These are phyloP conservation scores for Cygnus olor DNA, from an alignment of 2,797 vertebrate genomes.

Conservation along the genomic window DNA sequence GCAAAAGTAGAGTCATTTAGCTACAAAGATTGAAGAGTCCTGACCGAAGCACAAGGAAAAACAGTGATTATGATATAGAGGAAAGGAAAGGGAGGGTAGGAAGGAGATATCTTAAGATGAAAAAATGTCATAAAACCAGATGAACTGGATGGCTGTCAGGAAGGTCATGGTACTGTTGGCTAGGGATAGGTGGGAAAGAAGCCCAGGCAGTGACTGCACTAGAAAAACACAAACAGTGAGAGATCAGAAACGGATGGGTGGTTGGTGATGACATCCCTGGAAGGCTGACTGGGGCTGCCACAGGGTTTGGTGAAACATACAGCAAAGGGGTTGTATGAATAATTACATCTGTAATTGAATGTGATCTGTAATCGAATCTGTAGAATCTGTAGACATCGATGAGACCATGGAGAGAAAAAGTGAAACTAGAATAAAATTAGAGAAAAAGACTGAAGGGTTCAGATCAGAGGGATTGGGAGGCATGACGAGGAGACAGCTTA, in stretches of 20 bases:
- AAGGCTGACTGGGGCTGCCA: not conserved
- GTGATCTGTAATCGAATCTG: no score
- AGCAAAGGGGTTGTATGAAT: not conserved
- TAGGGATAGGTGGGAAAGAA: not conserved
- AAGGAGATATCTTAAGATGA: not conserved
- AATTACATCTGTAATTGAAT: no score
- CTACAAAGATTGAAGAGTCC: not conserved
- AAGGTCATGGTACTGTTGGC: not conserved
- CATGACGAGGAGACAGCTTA: not conserved
- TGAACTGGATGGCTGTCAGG: not conserved
- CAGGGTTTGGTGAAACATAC: not conserved
- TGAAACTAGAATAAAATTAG: not conserved
- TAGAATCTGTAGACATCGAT: not conserved
- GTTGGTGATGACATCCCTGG: not conserved
- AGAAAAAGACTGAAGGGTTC: not conserved
- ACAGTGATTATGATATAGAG: not conserved
- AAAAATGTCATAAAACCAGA: not conserved
- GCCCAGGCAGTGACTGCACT: not conserved
- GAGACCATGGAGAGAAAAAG: fast-evolving
- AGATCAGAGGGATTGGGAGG: not conserved
- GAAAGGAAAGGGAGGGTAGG: not conserved
- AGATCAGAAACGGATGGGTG: not conserved
- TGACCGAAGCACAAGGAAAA: not conserved
- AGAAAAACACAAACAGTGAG: not conserved
- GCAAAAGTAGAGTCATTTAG: not conserved